Base-by-base conservation (phyloP, 2,113 vertebrate species). In the Tretioscincus oriximinensis region DNA sequence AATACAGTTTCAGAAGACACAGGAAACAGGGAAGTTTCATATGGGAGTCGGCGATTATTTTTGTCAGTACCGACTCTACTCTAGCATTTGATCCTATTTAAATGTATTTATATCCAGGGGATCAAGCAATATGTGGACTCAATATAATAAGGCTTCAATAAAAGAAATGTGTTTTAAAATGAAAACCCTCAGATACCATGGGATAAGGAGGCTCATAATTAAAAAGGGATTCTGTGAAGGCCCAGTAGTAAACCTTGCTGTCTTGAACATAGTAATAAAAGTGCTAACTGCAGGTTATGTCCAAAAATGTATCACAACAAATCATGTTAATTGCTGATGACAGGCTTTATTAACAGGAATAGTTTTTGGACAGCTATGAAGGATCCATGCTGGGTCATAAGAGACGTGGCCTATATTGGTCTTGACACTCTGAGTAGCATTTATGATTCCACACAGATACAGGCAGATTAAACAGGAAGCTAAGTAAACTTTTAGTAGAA, bases 41-140 rank as follows among this genome's bases (percentile, higher is more conserved):
- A 63, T 73, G 70, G n/a, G 60, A 31, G 73, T 73, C 64, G n/a
- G 66, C 31, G 45, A 6, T 28, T 61, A 81, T 73, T 60, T 73
- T n/a, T 54, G n/a, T 7, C 78, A 80, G 14, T 66, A 29, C 45
- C 65, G 61, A 66, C 14, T 31, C 71, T 65, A 41, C 61, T 51
- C 61, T 51, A 73, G 65, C 65, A 73, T 80, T 51, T 80, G 41
- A 80, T 51, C 45, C 45, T 51, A 5, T 54, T 73, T 80, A 73
- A 73, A 66, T 16, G 51, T 51, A 28, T 79, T 73, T 35, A 65
- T 73, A 66, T 51, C 70, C 70, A 31, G 18, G 28, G 61, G 21
- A 28, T 54, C 45, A 51, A 35, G 61, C 18, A 45, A 35, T 31
- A 65, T 31, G 41, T 64, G 69, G 61, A 16, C 9, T 51, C 58